phyloP scores from a whole-genome alignment of 2,888 invertebrate genomes.

The Drosophila subquinaria region DNA sequence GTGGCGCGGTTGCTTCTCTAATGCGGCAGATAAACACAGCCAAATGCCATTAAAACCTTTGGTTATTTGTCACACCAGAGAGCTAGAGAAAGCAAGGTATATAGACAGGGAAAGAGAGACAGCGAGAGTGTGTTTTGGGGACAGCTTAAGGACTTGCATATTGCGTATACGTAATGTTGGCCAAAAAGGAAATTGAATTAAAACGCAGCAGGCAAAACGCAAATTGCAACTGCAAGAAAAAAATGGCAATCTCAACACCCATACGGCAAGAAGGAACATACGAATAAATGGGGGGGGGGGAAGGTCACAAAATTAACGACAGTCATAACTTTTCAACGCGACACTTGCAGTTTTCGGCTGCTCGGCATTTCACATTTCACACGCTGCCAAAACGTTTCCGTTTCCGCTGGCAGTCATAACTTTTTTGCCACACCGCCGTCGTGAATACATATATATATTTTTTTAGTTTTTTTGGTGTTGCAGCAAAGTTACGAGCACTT shows the following conservation, averaged over 20 bases:
- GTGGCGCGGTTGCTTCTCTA: constrained; percentile 44
- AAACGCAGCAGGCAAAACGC: constrained; percentile 20
- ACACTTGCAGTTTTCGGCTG: constrained; percentile 68
- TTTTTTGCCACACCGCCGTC: constrained; percentile 47
- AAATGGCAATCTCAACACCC: constrained; percentile 21
- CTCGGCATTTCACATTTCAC: constrained; percentile 76
- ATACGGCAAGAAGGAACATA: neutral
- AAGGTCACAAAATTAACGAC: constrained; percentile 56
- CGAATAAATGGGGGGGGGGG: neutral
- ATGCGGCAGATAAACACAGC: constrained; percentile 70
- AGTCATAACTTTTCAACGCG: constrained; percentile 71
- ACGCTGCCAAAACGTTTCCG: constrained; percentile 79
- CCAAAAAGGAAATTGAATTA: constrained; percentile 59
- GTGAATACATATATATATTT: constrained; percentile 4
- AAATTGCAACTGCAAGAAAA: constrained; percentile 21
- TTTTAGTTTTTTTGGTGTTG: neutral
- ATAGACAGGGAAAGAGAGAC: neutral
- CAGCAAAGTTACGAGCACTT: constrained; percentile 52
- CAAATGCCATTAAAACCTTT: constrained; percentile 64
- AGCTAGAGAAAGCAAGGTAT: neutral
- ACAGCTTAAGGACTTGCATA: constrained; percentile 34
- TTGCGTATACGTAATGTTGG: constrained; percentile 36
- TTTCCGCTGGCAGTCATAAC: constrained; percentile 72
- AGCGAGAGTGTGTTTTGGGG: constrained; percentile 4
- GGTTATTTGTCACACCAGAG: constrained; percentile 68